Conservation (phyloP, 2,113 vertebrate species). For the Catharus bicknelli region DNA sequence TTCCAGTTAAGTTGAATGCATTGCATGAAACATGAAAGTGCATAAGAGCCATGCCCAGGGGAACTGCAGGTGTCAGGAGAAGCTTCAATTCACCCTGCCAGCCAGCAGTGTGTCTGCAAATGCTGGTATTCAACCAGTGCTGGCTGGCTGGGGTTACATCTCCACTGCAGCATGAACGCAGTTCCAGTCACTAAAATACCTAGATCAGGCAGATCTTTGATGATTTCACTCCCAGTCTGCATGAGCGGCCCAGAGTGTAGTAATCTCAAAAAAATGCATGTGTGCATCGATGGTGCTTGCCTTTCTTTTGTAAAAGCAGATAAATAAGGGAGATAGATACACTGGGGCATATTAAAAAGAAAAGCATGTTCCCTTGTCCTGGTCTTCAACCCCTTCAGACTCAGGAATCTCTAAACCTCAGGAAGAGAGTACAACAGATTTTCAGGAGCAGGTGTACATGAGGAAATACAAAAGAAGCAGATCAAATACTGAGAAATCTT, state of each 20-base stretch:
- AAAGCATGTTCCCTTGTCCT: not conserved
- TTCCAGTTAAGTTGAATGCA: not conserved
- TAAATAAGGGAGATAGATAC: not conserved
- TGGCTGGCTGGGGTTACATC: not conserved
- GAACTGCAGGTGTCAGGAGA: not conserved
- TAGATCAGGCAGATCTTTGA: not conserved
- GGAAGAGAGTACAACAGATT: not conserved
- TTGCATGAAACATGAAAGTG: not conserved
- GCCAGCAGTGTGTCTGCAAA: not conserved
- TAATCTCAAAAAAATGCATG: not conserved
- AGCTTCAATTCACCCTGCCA: not conserved
- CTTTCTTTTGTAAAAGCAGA: not conserved
- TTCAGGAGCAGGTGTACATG: not conserved
- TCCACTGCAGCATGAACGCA: rapidly evolving
- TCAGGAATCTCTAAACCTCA: not conserved
- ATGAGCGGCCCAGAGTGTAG: rapidly evolving
- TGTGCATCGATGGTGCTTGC: not conserved
- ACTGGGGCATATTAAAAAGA: rapidly evolving
- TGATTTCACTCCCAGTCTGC: not conserved
- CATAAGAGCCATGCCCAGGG: not conserved
- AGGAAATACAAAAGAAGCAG: not conserved
- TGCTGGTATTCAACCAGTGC: not conserved
- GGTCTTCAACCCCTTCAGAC: not conserved
- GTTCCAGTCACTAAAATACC: not conserved
- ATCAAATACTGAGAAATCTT: not conserved